Base-by-base conservation (phyloP, 2,888 invertebrate species). In the Lasioglossum lativentre region DNA sequence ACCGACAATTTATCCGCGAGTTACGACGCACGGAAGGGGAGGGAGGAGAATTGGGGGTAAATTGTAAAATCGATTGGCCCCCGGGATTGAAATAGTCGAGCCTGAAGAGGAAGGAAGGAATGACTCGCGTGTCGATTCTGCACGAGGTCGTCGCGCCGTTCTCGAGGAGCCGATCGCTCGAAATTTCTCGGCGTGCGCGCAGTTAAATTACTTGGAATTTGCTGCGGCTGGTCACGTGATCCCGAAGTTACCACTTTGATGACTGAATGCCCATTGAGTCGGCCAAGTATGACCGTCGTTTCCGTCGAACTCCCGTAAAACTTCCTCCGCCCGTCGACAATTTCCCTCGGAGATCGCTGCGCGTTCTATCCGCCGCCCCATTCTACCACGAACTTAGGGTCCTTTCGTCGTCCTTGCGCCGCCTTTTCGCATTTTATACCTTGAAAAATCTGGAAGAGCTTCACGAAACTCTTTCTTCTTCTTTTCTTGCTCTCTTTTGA, bases 171-270 rank as follows among this genome's bases (percentile, higher is more conserved):
- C 40, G 68, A 68, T 68, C 68, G 38, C 45, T 59, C 56, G 70
- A 85, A 75, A 78, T 85, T 78, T 59, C 71, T 78, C 16, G 34
- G 66, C 66, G 66, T 34, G 66, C 66, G 66, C 66, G 52, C 79
- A 72, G 83, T 75, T 85, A 73, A 85, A 83, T 85, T 83, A 73
- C 85, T 56, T 66, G 83, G 83, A 79, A 85, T 85, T 76, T 56
- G 70, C 79, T 73, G 83, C 45, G 85, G 83, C 63, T 40, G 30
- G 72, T 83, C 76, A 42, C 78, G 71, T 73, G 78, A 63, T 38
- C 72, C 30, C 23, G 38, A 78, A 80, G 75, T 84, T 84, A 72
- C 78, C 72, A 72, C 71, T 78, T 73, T 66, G 84, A 84, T 75
- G 86, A 81, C 68, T 74, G 80, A 78, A 75, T 78, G 71, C 45